phyloP scores from a whole-genome alignment of 2,888 invertebrate genomes.

The Linnaemya tessellans region DNA sequence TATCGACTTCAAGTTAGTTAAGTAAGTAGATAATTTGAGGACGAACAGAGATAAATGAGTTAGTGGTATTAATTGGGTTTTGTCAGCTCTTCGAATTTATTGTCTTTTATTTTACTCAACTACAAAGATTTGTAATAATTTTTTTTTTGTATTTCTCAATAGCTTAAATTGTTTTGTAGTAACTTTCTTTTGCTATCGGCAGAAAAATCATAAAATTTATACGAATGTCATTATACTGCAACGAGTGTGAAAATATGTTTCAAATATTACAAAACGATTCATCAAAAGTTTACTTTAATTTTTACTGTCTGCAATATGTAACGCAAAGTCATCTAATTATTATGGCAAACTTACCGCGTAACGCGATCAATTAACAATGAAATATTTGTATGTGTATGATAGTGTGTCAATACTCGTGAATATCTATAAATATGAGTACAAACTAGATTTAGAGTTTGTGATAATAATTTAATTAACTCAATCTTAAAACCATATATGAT shows the following conservation, averaged over 20 bases:
- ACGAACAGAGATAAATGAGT: constrained; percentile 58
- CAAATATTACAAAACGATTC: neutral
- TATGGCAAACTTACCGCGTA: neutral
- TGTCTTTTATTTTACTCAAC: no score
- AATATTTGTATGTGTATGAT: neutral
- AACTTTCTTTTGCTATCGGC: no score
- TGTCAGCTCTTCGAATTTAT: neutral
- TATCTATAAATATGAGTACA: neutral
- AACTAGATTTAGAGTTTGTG: neutral
- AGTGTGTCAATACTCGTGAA: neutral
- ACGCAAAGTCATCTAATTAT: neutral
- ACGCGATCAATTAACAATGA: neutral
- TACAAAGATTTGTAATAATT: no score
- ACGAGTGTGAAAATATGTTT: no score
- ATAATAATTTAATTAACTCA: neutral
- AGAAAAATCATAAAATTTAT: no score
- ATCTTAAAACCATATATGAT: neutral
- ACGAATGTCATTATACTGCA: no score
- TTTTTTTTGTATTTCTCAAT: no score
- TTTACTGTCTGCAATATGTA: neutral
- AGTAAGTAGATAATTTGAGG: constrained; percentile 44
- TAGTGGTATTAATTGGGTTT: neutral
- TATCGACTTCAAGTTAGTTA: constrained; percentile 28
- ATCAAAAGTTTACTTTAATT: neutral
- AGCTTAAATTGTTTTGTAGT: no score